Evolutionary conservation across 2,888 invertebrate species (phyloP), one percentile per base, ranked within the genome.

Genomic region (Liodrosophila aerea): DNA sequence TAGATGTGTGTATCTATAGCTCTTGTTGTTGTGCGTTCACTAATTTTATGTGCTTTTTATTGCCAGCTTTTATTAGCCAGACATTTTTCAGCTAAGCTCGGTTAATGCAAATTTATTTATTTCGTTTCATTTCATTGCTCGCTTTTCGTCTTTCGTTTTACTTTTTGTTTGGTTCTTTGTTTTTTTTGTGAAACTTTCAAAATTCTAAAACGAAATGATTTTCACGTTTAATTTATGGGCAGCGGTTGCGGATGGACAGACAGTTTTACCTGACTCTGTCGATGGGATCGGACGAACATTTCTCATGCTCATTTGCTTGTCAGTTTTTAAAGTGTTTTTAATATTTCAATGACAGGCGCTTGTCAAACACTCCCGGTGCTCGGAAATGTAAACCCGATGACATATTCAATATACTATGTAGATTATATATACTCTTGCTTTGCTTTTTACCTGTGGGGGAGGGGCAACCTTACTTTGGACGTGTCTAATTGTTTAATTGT

Each of bases 21-120:
- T 11, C 11, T 12, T 1, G 7, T 12, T 11, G 39, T 53, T 16
- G 29, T 61, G 60, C 64, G 53, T 58, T 61, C 75, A 78, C 82
- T 82, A 78, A 85, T 80, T 80, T 83, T 76, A 80, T 85, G 76
- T 73, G 80, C 61, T 80, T 84, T 80, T 85, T 85, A 85, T 85
- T 67, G 85, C 85, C 71, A 67, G 41, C 64, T 83, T 80, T 80
- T 85, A 83, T 85, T 85, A 66, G 69, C 76, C 83, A 67, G 76
- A 78, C 82, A 80, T 80, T 76, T 80, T 80, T 80, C 64, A 58
- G 56, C 61, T 81, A 81, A 81, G 85, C 85, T 53, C 66, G 68
- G 66, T 63, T 81, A 81, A 81, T 85, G 81, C 81, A 71, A 85
- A 81, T 81, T 81, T 81, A 81, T 81, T 80, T 81, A 83, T 73